Percentiles rank a stretch among this genome's conserved stretches.
Evolutionary conservation across 2,888 invertebrate species (phyloP).

Genomic region (Xanthia togata): DNA sequence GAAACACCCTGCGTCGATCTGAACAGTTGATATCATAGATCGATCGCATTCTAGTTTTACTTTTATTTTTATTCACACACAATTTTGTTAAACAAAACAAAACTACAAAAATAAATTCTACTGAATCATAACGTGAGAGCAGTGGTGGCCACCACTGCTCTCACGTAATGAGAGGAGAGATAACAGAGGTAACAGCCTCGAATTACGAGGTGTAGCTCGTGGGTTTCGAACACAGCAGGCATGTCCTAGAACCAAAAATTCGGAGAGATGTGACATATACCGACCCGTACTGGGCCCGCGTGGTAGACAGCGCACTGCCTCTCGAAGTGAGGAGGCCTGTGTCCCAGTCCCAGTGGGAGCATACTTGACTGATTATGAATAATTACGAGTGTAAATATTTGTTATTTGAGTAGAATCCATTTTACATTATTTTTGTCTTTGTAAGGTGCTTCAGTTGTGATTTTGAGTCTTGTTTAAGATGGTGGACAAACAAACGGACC

Average conservation of each 20-base stretch:
- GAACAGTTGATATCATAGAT: background rate
- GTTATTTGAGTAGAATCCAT: background rate
- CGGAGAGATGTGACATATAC: too few relatives aligned
- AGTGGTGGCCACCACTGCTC: too few relatives aligned
- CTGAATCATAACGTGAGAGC: background rate
- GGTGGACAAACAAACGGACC: slow-evolving; percentile 10
- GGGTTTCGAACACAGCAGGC: too few relatives aligned
- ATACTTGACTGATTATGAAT: background rate
- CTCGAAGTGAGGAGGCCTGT: too few relatives aligned
- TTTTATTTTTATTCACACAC: background rate
- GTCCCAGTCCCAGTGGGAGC: too few relatives aligned
- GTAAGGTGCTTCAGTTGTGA: background rate
- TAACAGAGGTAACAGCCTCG: too few relatives aligned
- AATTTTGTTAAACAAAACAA: background rate
- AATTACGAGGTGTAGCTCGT: too few relatives aligned
- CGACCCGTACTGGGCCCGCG: too few relatives aligned
- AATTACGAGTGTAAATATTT: slow-evolving; percentile 7
- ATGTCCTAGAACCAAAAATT: too few relatives aligned
- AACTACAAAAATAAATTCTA: background rate
- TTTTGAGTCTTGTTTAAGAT: background rate
- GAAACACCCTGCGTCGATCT: background rate
- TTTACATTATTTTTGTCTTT: slow-evolving; percentile 9
- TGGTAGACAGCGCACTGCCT: too few relatives aligned
- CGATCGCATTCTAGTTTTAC: background rate
- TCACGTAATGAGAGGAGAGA: too few relatives aligned